phyloP scores from a whole-genome alignment of 2,888 invertebrate species.

The Patella caerulea region DNA sequence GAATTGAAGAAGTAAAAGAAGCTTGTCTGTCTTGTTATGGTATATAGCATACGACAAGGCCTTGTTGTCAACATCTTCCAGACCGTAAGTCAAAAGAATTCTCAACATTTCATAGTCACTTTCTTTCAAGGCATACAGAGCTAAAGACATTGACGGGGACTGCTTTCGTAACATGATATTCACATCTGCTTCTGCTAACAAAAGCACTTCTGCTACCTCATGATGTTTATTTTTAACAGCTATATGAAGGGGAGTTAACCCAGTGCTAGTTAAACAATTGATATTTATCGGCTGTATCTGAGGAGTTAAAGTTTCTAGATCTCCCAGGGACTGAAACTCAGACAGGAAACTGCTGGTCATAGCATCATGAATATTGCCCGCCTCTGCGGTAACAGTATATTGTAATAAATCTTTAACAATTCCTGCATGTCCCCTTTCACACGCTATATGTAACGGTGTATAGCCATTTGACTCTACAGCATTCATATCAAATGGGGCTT shows the following conservation, averaged over 20 bases:
- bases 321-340: background rate
- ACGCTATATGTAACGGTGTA: conserved; percentile 88
- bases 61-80: conserved; percentile 86
- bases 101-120: conserved; percentile 83
- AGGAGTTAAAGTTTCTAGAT: background rate
- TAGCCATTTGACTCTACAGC: conserved; percentile 81
- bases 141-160: conserved; percentile 50
- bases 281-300: conserved; percentile 34
- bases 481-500: conserved; percentile 93
- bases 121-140: conserved; percentile 81
- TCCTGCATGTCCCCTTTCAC: conserved; percentile 73
- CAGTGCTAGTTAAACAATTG: conserved; percentile 38
- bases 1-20: conserved; percentile 85
- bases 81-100: conserved; percentile 83
- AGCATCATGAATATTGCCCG: background rate
- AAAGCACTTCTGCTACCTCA: conserved; percentile 82
- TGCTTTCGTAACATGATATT: conserved; percentile 78
- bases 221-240: conserved; percentile 68
- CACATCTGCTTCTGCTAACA: conserved; percentile 86
- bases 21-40: conserved; percentile 79
- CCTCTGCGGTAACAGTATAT: conserved; percentile 34
- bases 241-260: conserved; percentile 57
- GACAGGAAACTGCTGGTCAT: background rate
- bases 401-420: conserved; percentile 50
- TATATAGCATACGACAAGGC: conserved; percentile 85